A percentile compares a stretch with the other conserved stretches of the same genome.
phyloP scores from a whole-genome alignment of 2,113 vertebrate species.

The Thunnus thynnus region DNA sequence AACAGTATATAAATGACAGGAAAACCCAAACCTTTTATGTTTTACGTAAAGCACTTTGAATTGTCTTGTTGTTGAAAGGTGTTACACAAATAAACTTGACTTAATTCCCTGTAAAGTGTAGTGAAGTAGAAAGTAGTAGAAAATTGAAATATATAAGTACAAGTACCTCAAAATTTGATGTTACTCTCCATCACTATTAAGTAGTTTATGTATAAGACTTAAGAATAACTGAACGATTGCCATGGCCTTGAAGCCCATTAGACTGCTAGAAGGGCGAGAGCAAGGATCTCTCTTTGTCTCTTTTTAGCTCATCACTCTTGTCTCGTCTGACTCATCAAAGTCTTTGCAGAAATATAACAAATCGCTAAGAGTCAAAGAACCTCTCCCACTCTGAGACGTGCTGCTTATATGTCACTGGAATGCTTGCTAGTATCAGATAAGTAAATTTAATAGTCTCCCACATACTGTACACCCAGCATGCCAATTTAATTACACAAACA shows the following conservation, averaged over 20 bases:
- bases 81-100: no score
- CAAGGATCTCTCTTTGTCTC: slow-evolving; percentile 22
- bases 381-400: slow-evolving; percentile 5
- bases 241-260: slow-evolving; percentile 10
- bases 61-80: no score
- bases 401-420: not conserved
- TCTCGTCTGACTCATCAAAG: slow-evolving; percentile 40
- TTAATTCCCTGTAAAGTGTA: no score
- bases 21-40: no score
- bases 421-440: not conserved
- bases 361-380: slow-evolving; percentile 12
- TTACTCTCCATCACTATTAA: no score
- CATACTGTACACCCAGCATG: not conserved
- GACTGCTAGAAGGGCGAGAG: not conserved
- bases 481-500: slow-evolving; percentile 19
- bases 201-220: not conserved
- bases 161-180: no score
- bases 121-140: no score
- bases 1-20: no score
- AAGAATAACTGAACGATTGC: not conserved
- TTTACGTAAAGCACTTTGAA: no score
- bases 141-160: no score
- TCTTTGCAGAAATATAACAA: not conserved
- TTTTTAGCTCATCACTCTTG: slow-evolving; percentile 20
- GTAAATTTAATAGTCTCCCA: slow-evolving; percentile 4